Conservation (phyloP, 2,888 invertebrate genomes). For the Icerya purchasi region DNA sequence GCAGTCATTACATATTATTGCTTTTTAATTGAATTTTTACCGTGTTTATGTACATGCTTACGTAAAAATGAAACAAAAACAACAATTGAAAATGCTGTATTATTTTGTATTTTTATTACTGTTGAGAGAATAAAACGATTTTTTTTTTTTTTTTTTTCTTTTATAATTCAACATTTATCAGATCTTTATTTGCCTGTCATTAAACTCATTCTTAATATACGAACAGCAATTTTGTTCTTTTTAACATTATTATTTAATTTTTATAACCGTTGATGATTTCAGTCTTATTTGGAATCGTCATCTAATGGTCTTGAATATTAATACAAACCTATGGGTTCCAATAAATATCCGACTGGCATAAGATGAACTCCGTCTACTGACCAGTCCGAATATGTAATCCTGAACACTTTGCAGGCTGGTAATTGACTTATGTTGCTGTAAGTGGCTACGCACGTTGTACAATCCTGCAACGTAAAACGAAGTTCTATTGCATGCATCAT, state of each 20-base stretch:
- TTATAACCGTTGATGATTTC: neutral
- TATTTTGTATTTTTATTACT: too few relatives aligned
- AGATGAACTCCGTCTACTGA: conserved; percentile 44
- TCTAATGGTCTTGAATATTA: neutral
- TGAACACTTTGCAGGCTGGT: conserved; percentile 50
- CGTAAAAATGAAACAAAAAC: too few relatives aligned
- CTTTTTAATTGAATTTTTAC: too few relatives aligned
- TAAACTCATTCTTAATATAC: too few relatives aligned
- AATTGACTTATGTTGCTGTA: conserved; percentile 61
- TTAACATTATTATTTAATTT: neutral
- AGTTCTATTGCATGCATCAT: too few relatives aligned
- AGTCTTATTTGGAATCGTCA: neutral
- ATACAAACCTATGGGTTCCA: conserved; percentile 35
- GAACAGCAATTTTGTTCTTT: neutral
- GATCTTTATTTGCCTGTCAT: too few relatives aligned
- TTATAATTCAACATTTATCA: too few relatives aligned
- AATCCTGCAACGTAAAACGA: conserved; percentile 35
- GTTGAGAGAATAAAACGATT: too few relatives aligned
- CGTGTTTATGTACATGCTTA: too few relatives aligned
- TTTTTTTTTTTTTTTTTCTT: too few relatives aligned
- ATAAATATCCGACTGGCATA: conserved; percentile 45
- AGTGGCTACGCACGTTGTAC: conserved; percentile 58
- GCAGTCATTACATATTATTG: too few relatives aligned
- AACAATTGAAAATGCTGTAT: too few relatives aligned
- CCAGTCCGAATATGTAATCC: conserved; percentile 42